These are phyloP conservation scores for Corythornis cristatus DNA, from an alignment of 2,113 vertebrate genomes.

Conservation along the genomic window DNA sequence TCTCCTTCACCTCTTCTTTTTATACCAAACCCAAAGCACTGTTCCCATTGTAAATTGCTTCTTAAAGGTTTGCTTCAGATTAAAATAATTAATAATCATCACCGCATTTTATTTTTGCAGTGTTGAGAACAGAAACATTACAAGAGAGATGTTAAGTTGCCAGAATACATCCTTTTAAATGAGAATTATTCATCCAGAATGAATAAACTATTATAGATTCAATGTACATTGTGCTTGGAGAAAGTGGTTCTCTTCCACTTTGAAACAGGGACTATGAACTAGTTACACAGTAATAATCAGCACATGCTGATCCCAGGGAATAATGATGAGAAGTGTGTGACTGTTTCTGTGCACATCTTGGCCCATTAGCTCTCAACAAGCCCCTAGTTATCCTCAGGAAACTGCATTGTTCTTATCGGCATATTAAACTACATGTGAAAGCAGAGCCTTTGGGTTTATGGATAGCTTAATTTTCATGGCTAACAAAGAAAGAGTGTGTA, in stretches of 20 bases:
- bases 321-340: constrained; percentile 17
- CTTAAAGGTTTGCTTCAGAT: not conserved
- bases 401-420: not conserved
- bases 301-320: constrained; percentile 9
- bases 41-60: not conserved
- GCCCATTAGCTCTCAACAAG: constrained; percentile 3
- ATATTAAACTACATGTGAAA: constrained; percentile 10
- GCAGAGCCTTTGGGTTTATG: not conserved
- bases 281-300: constrained; percentile 38
- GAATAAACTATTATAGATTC: not conserved
- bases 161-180: not conserved
- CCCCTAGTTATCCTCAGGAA: not conserved
- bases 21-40: not conserved
- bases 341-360: constrained; percentile 24
- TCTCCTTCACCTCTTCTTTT: not conserved
- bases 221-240: not conserved
- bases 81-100: not conserved
- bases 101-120: not conserved
- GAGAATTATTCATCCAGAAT: not conserved
- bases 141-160: not conserved
- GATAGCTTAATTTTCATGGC: not conserved
- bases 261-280: constrained; percentile 31
- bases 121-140: not conserved
- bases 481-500: not conserved
- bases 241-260: not conserved